Base-by-base conservation (phyloP, 1,140 invertebrate species). In the Drosophila rhopaloa region DNA sequence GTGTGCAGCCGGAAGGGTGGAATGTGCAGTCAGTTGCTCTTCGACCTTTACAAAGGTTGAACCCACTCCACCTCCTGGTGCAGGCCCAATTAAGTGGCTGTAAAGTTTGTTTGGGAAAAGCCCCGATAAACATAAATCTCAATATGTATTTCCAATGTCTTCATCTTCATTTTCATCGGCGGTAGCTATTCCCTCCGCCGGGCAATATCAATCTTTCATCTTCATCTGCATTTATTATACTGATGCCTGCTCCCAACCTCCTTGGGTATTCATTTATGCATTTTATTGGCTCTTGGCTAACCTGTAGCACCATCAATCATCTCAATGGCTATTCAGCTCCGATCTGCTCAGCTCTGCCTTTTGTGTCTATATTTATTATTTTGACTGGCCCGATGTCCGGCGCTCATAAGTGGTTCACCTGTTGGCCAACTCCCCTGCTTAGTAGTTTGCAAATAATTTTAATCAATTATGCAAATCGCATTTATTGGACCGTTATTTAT, bases 381-480 rank as follows among this genome's bases (percentile, higher is more conserved):
- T 75, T 38, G 46, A 44, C 16, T 13, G 24, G 24, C 5, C 16
- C 40, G 47, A 54, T 70, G 35, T 10, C 24, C 24, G 6, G 35
- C 24, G 19, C 10, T 41, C 50, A 10, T 46, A 73, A 76, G 53
- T 76, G 60, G 55, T 59, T 58, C 51, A 67, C 47, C 55, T 60
- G 55, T 14, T 66, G 60, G 40, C 50, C 40, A 9, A 35, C 53
- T 50, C 10, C 41, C 19, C 37, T n/a, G 41, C 24, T 38, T n/a
- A 37, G 37, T 29, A 41, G 59, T 37, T 75, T 24, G 51, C 51
- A 35, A 76, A 76, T 76, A 58, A 65, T 76, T 59, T 58, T 50
- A 76, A 76, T 76, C 61, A 78, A 86, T 86, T 86, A 84, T 84
- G 81, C 47, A 81, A 84, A 81, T 81, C 27, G 38, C 24, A 61